phyloP scores from a whole-genome alignment of 1,140 invertebrate species.

The Parasteatoda tepidariorum region DNA sequence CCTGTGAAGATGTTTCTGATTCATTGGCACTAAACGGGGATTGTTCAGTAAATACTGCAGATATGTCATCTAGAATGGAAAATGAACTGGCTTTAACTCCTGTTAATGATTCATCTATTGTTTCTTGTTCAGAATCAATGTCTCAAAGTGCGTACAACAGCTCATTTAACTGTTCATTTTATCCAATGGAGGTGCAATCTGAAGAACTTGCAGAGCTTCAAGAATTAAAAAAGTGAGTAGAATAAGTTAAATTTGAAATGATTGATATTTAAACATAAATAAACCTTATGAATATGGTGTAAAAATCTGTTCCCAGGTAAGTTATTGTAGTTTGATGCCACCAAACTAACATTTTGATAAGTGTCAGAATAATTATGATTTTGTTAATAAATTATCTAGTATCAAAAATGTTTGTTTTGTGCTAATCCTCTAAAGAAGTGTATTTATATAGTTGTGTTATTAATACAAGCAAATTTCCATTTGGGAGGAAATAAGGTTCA shows the following conservation, averaged over 20 bases:
- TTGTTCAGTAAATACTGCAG: constrained; percentile 39
- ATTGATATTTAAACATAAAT: too few species aligned
- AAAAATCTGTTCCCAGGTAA: too few species aligned
- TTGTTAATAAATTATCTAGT: too few species aligned
- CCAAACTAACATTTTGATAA: too few species aligned
- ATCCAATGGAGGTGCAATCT: constrained; percentile 60
- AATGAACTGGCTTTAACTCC: constrained; percentile 48
- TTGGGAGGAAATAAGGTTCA: too few species aligned
- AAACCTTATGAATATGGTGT: too few species aligned
- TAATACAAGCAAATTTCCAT: too few species aligned
- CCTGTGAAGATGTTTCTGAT: constrained; percentile 19
- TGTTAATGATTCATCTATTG: constrained; percentile 23
- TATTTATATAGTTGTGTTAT: too few species aligned
- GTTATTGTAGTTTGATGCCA: too few species aligned
- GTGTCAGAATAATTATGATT: too few species aligned
- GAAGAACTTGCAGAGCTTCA: constrained; percentile 63
- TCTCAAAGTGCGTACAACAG: constrained; percentile 32
- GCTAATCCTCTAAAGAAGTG: too few species aligned
- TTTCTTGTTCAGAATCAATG: constrained; percentile 46
- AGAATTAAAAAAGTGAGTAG: constrained; percentile 64
- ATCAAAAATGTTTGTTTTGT: too few species aligned
- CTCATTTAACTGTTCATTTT: constrained; percentile 57
- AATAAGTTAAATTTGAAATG: not conserved
- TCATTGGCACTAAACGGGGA: constrained; percentile 36
- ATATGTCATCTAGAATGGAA: constrained; percentile 35